Base-by-base conservation (phyloP, 2,113 vertebrate species). In the Hippocampus abdominalis region DNA sequence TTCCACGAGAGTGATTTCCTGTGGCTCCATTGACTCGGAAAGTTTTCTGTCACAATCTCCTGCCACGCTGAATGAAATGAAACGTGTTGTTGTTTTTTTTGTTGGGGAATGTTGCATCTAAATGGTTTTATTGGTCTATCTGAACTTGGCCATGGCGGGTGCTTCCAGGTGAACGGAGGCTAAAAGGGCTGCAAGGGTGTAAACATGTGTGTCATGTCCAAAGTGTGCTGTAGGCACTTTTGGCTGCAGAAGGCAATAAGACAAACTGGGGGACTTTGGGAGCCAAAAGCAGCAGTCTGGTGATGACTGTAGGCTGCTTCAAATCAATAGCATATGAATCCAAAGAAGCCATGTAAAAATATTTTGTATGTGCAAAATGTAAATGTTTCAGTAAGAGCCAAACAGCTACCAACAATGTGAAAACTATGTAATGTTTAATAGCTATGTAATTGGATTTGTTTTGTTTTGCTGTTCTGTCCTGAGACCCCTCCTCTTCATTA, bases 121-220 rank as follows among this genome's bases (percentile, higher is more conserved):
- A 74, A 68, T 69, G 20, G 20, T 53, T 74, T 72, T 8, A 73
- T 75, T 69, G 74, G 21, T 67, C 18, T 12, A 16, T 69, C 54
- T n/a, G 21, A 18, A 21, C 46, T 69, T 20, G 1, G 6, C 56
- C 46, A 72, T 44, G 27, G 56, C 60, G 25, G 48, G 53, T 18
- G n/a, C 23, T 75, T 69, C 62, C 61, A 11, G 27, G 8, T 75
- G 65, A 59, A 49, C 71, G 27, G 44, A 48, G 44, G 23, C 76
- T 75, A 32, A 74, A 3, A 68, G 54, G 54, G 25, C 44, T 32
- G 21, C 18, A 64, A 13, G 20, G 65, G 68, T 68, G 70, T n/a
- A 66, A 57, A 76, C 57, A 40, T 29, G 46, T 32, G 36, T 49
- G 18, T 1, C 54, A 64, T 8, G 4, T 8, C 16, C 18, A 66